Evolutionary conservation across 2,113 vertebrate species (phyloP), one percentile per base, ranked within the genome.

Genomic region (Mesoclemmys tuberculata): DNA sequence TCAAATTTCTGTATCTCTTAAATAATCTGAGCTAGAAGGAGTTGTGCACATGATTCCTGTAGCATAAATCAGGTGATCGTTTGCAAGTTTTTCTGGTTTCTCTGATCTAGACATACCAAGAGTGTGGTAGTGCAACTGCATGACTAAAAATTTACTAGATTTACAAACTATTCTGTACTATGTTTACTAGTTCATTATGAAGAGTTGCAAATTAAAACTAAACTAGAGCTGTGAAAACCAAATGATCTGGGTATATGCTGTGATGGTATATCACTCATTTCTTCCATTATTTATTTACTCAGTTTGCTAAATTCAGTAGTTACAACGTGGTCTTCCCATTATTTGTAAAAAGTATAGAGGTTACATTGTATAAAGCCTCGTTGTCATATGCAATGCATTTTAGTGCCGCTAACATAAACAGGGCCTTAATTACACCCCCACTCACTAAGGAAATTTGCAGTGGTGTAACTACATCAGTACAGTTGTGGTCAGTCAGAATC

Each of bases 71-170:
- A 38, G 19, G 9, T 38, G n/a, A 71, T 71, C 6, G 64, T 71
- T 21, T 71, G n/a, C 68, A 71, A 38, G n/a, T 71, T 71, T 71
- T 22, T 71, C n/a, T 71, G 68, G n/a, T 38, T n/a, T 71, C 29
- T 61, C 58, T 61, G 29, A 31, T 61, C 29, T 71, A 71, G n/a
- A 38, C n/a, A 71, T 22, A 71, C n/a, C 21, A 14, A 52, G 16
- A 13, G 1, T 75, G 55, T 75, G 8, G 2, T 10, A 51, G 4
- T 81, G 27, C 82, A 93, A 97, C 92, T 52, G 84, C 19, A 84
- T 92, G 84, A 82, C 16, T 86, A 41, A 82, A 31, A 79, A 93
- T 82, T 94, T 85, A 85, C 8, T 93, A 10, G 85, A 94, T 90
- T 85, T 93, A 49, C 44, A 90, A 84, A 80, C 29, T 74, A 1